These are phyloP conservation scores for Morelia viridis DNA, from an alignment of 2,797 vertebrate genomes.

Conservation along the genomic window DNA sequence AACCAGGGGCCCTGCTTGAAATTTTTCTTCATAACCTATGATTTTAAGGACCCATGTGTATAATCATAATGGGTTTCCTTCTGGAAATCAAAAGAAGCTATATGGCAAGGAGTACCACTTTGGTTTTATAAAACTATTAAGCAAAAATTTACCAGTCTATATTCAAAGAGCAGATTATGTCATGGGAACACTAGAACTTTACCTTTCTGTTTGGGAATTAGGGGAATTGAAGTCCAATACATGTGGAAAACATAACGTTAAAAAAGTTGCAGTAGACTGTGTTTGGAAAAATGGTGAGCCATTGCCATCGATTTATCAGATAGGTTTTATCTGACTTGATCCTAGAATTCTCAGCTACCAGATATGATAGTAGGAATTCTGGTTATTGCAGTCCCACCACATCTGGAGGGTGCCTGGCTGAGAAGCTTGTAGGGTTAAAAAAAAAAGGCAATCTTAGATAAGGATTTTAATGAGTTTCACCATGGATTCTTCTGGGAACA, in stretches of 20 bases:
- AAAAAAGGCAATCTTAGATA: not conserved
- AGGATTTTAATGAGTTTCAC: not conserved
- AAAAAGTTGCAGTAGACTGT: not conserved
- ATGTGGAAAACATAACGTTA: not conserved
- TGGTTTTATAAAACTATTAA: not conserved
- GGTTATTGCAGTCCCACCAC: not conserved
- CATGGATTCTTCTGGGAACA: not conserved
- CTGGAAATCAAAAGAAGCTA: slow-evolving; percentile 5
- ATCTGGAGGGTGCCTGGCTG: not conserved
- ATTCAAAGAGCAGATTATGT: not conserved
- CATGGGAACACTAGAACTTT: not conserved
- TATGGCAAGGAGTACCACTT: not conserved
- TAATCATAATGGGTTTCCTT: not conserved
- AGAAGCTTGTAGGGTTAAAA: not conserved
- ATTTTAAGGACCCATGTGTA: not conserved
- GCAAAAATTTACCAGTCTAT: slow-evolving; percentile 4
- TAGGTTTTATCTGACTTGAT: not conserved
- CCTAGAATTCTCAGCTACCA: not conserved
- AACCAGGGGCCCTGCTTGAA: not conserved
- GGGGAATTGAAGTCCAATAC: not conserved
- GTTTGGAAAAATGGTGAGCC: not conserved
- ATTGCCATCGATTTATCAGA: not conserved
- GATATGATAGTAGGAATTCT: not conserved
- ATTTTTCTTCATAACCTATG: not conserved
- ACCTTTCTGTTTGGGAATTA: not conserved